Evolutionary conservation across 2,888 invertebrate species (phyloP).

Genomic region (Drosophila bunnanda): DNA sequence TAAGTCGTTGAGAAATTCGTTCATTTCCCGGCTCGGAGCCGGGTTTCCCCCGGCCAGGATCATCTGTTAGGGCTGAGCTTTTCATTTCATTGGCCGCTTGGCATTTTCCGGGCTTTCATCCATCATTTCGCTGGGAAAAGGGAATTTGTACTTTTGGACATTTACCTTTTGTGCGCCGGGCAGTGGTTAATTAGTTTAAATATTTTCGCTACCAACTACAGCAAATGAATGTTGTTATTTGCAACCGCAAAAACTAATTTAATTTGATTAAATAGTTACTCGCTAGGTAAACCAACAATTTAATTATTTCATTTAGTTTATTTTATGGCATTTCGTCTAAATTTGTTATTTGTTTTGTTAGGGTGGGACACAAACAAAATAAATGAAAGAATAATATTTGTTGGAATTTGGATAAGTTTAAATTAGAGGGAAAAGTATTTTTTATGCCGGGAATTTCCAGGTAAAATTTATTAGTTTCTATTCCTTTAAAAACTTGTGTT

Average conservation of each 20-base stretch:
- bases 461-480: not conserved
- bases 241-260: not conserved
- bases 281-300: not conserved
- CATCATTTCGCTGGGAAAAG: constrained; percentile 6
- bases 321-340: not conserved
- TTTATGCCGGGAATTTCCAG: not conserved
- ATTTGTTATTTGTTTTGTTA: not conserved
- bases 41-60: constrained; percentile 5
- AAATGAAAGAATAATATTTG: constrained; percentile 7
- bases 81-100: constrained; percentile 22
- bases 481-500: not conserved
- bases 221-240: constrained; percentile 4
- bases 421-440: not conserved
- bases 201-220: not conserved
- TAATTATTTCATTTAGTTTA: constrained; percentile 11
- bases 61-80: constrained; percentile 31
- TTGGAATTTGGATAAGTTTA: not conserved
- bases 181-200: not conserved
- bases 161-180: not conserved
- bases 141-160: constrained; percentile 19
- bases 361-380: not conserved
- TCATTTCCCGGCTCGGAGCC: constrained; percentile 15
- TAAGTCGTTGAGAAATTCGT: constrained; percentile 32
- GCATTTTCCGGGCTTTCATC: constrained; percentile 16
- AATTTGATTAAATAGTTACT: constrained; percentile 7